These are phyloP conservation scores for Perizoma flavofasciatum DNA, from an alignment of 2,888 invertebrate species.

Conservation along the genomic window DNA sequence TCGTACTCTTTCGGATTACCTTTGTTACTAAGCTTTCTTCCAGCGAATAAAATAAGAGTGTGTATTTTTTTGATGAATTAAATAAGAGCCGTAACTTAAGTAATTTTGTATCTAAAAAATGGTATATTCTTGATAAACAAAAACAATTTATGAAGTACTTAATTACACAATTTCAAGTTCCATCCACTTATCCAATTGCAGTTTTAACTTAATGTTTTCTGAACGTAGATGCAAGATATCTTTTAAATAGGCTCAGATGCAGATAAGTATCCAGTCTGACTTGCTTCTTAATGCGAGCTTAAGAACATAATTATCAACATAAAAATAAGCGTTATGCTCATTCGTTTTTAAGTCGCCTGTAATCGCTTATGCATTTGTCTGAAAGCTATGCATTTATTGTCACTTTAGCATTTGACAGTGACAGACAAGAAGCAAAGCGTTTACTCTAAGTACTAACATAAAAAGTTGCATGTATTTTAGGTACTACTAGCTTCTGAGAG, in stretches of 20 bases:
- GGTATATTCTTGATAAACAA: too few species aligned
- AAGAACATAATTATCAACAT: constrained; percentile 2
- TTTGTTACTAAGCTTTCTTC: too few species aligned
- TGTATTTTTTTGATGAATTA: too few species aligned
- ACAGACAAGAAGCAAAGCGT: constrained; percentile 6
- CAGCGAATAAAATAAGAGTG: too few species aligned
- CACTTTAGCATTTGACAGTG: constrained; percentile 6
- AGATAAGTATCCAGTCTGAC: constrained; percentile 6
- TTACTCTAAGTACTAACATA: too few species aligned
- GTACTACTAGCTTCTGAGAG: too few species aligned
- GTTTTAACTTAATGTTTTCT: constrained; percentile 3
- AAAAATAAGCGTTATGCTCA: constrained; percentile 2
- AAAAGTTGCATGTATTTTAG: too few species aligned
- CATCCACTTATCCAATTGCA: constrained; percentile 4
- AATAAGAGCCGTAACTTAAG: too few species aligned
- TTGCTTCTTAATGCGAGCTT: constrained; percentile 5
- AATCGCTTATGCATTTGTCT: too few species aligned
- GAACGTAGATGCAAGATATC: constrained; percentile 3
- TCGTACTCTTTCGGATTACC: too few species aligned
- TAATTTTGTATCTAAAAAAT: too few species aligned
- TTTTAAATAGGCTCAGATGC: constrained; percentile 8
- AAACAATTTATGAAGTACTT: not conserved
- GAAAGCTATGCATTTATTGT: too few species aligned
- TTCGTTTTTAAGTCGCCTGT: constrained; percentile 1
- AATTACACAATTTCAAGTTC: constrained; percentile 2